phyloP scores from a whole-genome alignment of 1,140 invertebrate genomes.

The Scylla paramamosain region DNA sequence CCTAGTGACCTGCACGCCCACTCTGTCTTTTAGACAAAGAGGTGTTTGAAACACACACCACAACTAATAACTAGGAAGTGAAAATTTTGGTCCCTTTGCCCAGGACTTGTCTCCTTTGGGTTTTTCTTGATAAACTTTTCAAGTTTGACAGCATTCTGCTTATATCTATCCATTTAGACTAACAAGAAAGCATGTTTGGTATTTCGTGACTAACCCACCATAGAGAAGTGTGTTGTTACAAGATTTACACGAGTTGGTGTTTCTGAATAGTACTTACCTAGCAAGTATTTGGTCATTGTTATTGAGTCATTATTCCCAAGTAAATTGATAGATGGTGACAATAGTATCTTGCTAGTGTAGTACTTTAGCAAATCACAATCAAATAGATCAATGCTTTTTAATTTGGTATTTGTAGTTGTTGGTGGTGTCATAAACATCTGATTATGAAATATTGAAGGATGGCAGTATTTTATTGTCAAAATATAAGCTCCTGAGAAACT shows the following conservation, averaged over 20 bases:
- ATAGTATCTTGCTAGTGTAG: not conserved
- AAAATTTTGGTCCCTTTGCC: conserved; percentile 13
- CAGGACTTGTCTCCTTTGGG: not conserved
- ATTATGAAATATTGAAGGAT: no score
- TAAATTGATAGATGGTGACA: not conserved
- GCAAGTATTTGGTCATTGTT: not conserved
- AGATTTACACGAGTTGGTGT: not conserved
- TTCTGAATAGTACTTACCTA: not conserved
- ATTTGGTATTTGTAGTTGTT: no score
- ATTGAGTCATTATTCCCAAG: not conserved
- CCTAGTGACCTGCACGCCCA: conserved; percentile 54
- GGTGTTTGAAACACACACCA: conserved; percentile 40
- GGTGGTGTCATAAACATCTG: no score
- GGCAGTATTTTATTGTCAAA: no score
- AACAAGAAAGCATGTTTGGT: conserved; percentile 62
- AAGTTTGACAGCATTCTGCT: conserved; percentile 25
- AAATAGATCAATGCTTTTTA: no score
- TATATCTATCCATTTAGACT: conserved; percentile 48
- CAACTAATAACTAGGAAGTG: conserved; percentile 52
- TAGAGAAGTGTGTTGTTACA: not conserved
- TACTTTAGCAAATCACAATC: no score
- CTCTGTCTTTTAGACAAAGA: not conserved
- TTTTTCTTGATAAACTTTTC: not conserved
- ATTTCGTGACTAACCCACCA: not conserved
- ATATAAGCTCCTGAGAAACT: no score